These are phyloP conservation scores for Pampusana beccarii DNA, from an alignment of 2,113 vertebrate genomes.

Conservation along the genomic window DNA sequence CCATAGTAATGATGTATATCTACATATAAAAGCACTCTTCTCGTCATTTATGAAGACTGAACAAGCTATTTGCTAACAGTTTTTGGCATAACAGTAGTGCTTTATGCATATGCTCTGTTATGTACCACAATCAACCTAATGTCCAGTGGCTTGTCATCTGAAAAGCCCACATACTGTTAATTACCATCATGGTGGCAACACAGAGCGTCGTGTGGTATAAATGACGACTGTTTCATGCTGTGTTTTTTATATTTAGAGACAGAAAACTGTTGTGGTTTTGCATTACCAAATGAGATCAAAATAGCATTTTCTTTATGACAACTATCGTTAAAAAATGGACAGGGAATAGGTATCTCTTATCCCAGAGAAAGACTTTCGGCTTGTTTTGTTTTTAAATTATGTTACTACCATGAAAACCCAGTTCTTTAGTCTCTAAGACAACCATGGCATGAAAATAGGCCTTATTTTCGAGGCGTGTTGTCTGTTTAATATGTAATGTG, in stretches of 20 bases:
- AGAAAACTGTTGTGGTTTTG: background rate
- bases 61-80: constrained; percentile 24
- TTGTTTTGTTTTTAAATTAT: constrained; percentile 2
- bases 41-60: background rate
- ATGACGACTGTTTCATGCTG: background rate
- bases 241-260: background rate
- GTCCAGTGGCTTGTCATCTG: constrained; percentile 36
- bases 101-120: background rate
- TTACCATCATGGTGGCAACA: background rate
- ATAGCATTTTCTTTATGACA: background rate
- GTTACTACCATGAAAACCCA: background rate
- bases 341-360: background rate
- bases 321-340: background rate
- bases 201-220: background rate
- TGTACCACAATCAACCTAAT: constrained; percentile 14
- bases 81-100: constrained; percentile 2
- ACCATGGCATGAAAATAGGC: constrained; percentile 49
- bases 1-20: constrained; percentile 21
- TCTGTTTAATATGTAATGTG: constrained; percentile 79
- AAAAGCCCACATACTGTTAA: background rate
- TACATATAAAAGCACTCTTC: constrained; percentile 30
- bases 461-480: constrained; percentile 61
- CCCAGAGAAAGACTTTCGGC: background rate
- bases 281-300: background rate
- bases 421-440: constrained; percentile 42